A percentile compares a stretch with the other conserved stretches of the same genome.
phyloP scores from a whole-genome alignment of 2,888 invertebrate species.

The Macaria liturata region DNA sequence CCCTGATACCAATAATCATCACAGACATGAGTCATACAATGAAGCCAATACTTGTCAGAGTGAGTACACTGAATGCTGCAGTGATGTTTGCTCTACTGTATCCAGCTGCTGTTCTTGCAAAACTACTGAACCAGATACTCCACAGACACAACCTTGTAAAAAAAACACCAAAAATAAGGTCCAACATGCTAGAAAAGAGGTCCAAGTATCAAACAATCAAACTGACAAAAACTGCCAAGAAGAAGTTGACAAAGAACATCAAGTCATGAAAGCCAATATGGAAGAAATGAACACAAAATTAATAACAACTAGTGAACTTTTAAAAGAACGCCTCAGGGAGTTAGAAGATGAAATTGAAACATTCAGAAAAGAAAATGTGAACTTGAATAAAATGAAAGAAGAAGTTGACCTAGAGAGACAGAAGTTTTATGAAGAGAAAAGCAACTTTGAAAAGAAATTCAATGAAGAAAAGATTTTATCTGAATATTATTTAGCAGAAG shows the following conservation, averaged over 20 bases:
- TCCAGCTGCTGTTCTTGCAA: slow-evolving; percentile 73
- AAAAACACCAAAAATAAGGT: slow-evolving; percentile 35
- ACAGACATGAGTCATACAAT: slow-evolving; percentile 50
- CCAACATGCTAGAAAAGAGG: slow-evolving; percentile 42
- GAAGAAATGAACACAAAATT: slow-evolving; percentile 75
- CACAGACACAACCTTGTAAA: slow-evolving; percentile 31
- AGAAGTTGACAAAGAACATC: slow-evolving; percentile 57
- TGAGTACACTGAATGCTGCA: slow-evolving; percentile 63
- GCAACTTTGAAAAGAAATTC: slow-evolving; percentile 81
- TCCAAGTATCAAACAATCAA: slow-evolving; percentile 40
- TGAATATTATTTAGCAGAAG: slow-evolving; percentile 87
- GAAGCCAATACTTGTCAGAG: slow-evolving; percentile 59
- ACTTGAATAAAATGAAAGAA: slow-evolving; percentile 80
- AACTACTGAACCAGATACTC: slow-evolving; percentile 51
- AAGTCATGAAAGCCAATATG: slow-evolving; percentile 63
- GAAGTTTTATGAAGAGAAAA: slow-evolving; percentile 85
- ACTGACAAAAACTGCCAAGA: slow-evolving; percentile 51
- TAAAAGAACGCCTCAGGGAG: slow-evolving; percentile 85
- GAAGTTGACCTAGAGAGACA: slow-evolving; percentile 85
- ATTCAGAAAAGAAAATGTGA: slow-evolving; percentile 78
- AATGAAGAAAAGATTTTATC: slow-evolving; percentile 86
- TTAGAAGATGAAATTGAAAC: slow-evolving; percentile 85
- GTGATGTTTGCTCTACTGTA: slow-evolving; percentile 59
- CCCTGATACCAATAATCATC: slow-evolving; percentile 49
- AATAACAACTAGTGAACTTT: slow-evolving; percentile 81